phyloP scores from a whole-genome alignment of 2,113 vertebrate genomes.

The Chaenogobius annularis region DNA sequence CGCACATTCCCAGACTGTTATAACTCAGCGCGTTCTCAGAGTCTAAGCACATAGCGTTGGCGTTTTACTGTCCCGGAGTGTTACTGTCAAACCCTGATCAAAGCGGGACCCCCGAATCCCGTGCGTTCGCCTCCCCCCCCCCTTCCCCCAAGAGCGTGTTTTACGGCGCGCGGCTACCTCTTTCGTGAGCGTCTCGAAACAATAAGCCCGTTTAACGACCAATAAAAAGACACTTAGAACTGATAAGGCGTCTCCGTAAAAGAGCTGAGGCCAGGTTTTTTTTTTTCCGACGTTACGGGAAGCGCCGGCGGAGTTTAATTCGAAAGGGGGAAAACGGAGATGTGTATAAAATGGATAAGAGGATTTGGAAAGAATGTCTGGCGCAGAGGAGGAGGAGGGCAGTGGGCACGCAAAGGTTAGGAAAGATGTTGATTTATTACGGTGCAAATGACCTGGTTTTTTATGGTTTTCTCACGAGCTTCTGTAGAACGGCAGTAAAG shows the following conservation, averaged over 20 bases:
- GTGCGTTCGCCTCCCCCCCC: too few species aligned
- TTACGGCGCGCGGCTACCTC: background rate
- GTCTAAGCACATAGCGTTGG: background rate
- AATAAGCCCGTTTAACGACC: slow-evolving; percentile 2
- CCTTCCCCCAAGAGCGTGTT: background rate
- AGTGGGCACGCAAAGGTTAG: background rate
- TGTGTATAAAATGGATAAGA: background rate
- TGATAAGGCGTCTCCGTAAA: background rate
- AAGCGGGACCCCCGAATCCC: background rate
- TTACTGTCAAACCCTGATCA: slow-evolving; percentile 4
- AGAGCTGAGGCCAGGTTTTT: background rate
- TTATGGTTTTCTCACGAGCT: slow-evolving; percentile 7
- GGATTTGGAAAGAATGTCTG: slow-evolving; percentile 5
- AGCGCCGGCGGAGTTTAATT: background rate
- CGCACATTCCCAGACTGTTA: slow-evolving; percentile 1
- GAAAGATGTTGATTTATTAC: background rate
- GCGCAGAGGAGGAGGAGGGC: background rate
- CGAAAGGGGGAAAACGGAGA: background rate
- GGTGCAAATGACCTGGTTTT: background rate
- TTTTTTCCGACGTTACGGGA: background rate
- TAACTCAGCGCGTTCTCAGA: background rate
- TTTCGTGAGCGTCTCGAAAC: background rate
- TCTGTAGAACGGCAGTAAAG: background rate
- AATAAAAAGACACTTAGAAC: slow-evolving; percentile 3
- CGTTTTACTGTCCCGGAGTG: background rate